Percentiles rank a stretch among this genome's conserved stretches.
Evolutionary conservation across 2,113 vertebrate species (phyloP).

Genomic region (Cheirogaleus medius): DNA sequence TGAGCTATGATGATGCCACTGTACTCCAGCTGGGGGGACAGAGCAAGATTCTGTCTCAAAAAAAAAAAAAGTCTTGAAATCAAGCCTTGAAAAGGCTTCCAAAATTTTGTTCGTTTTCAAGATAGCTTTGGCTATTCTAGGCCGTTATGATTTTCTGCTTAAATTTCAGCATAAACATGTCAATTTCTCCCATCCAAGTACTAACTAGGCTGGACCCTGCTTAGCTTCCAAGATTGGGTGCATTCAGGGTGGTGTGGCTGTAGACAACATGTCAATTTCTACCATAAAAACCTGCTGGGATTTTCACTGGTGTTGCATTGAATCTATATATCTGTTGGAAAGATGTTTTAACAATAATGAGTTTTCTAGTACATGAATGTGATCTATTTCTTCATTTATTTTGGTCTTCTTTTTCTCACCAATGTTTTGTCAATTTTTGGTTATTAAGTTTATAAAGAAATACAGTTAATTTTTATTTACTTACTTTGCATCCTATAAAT

Average conservation of each 20-base stretch:
- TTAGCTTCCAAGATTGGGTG: too few species aligned
- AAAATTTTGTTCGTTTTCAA: neutral
- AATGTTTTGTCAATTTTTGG: neutral
- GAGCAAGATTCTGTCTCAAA: too few species aligned
- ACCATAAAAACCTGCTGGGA: too few species aligned
- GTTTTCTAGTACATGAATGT: neutral
- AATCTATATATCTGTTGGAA: neutral
- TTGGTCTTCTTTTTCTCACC: conserved; percentile 2
- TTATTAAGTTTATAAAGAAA: neutral
- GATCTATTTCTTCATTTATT: neutral
- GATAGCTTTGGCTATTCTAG: neutral
- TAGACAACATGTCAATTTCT: too few species aligned
- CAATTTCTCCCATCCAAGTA: too few species aligned
- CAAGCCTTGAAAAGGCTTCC: neutral
- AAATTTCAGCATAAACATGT: too few species aligned
- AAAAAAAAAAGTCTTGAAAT: neutral
- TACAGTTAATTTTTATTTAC: neutral
- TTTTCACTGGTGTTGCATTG: too few species aligned
- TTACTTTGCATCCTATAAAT: neutral
- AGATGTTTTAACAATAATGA: neutral
- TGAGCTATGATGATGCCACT: too few species aligned
- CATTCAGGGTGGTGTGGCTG: too few species aligned
- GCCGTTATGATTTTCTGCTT: too few species aligned
- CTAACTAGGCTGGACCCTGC: too few species aligned
- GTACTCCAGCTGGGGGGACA: too few species aligned